Conservation (phyloP, 1,140 invertebrate genomes). For the Ceratosolen solmsi region DNA sequence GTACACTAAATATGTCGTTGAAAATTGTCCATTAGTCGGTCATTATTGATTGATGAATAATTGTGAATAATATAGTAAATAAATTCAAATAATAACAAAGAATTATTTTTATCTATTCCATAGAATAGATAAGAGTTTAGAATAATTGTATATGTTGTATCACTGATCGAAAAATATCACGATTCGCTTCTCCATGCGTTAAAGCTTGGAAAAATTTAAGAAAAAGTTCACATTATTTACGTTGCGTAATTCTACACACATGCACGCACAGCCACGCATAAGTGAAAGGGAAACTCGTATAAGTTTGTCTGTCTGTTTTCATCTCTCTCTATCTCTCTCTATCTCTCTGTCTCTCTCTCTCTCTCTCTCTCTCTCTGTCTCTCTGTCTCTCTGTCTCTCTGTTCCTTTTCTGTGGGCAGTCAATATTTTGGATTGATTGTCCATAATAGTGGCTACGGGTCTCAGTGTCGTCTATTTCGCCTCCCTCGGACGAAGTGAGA, state of each 20-base stretch:
- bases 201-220: conserved; percentile 39
- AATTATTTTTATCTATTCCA: too few relatives aligned
- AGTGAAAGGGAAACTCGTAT: conserved; percentile 28
- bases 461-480: conserved; percentile 61
- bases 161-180: too few relatives aligned
- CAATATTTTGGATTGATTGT: conserved; percentile 68
- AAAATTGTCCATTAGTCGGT: too few relatives aligned
- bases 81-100: too few relatives aligned
- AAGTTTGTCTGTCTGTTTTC: conserved; percentile 39
- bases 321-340: conserved; percentile 1
- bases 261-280: not conserved
- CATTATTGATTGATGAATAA: too few relatives aligned
- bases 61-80: too few relatives aligned
- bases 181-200: conserved; percentile 10
- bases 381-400: conserved; percentile 26
- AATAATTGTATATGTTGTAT: too few relatives aligned
- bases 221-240: conserved; percentile 15
- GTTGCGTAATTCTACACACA: conserved; percentile 29
- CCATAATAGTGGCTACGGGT: conserved; percentile 63
- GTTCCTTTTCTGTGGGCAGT: conserved; percentile 20
- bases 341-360: conserved; percentile 45
- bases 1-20: too few relatives aligned
- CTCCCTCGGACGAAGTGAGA: conserved; percentile 60
- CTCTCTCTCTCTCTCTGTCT: conserved; percentile 30
- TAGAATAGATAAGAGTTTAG: too few relatives aligned